Conservation (phyloP, 1,140 invertebrate genomes). For the Drosophila funebris region DNA sequence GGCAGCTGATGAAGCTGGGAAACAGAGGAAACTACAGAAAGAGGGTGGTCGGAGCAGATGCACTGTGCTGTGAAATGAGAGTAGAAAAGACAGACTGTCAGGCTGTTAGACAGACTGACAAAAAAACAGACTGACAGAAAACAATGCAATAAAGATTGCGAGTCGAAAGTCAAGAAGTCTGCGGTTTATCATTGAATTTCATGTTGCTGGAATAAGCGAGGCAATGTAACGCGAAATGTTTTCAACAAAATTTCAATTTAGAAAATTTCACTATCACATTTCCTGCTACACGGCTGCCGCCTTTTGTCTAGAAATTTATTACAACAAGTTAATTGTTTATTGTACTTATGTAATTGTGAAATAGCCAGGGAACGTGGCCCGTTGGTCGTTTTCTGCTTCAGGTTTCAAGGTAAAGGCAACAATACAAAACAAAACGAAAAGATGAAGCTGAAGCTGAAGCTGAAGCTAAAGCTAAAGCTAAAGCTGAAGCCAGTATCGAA, state of each 20-base stretch:
- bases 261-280: slow-evolving; percentile 60
- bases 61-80: slow-evolving; percentile 69
- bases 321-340: slow-evolving; percentile 68
- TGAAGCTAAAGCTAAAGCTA: not conserved
- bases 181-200: slow-evolving; percentile 51
- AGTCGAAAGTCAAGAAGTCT: slow-evolving; percentile 47
- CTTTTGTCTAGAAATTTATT: slow-evolving; percentile 46
- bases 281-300: slow-evolving; percentile 29
- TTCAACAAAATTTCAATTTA: slow-evolving; percentile 49
- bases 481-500: not conserved
- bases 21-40: slow-evolving; percentile 2
- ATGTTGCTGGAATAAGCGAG: slow-evolving; percentile 10
- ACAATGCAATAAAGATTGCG: slow-evolving; percentile 22
- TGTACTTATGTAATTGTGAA: slow-evolving; percentile 54
- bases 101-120: not conserved
- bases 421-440: slow-evolving; percentile 29
- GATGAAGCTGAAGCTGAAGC: not conserved
- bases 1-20: slow-evolving; percentile 53
- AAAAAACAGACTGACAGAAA: not conserved
- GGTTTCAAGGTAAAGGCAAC: slow-evolving; percentile 30
- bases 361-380: not conserved
- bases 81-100: slow-evolving; percentile 36
- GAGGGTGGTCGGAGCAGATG: slow-evolving; percentile 7
- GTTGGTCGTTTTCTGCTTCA: not conserved
- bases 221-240: slow-evolving; percentile 51